Percentiles rank a stretch among this genome's conserved stretches.
These are phyloP conservation scores for Stratiolaelaps scimitus DNA, from an alignment of 1,140 invertebrate genomes.

Conservation along the genomic window DNA sequence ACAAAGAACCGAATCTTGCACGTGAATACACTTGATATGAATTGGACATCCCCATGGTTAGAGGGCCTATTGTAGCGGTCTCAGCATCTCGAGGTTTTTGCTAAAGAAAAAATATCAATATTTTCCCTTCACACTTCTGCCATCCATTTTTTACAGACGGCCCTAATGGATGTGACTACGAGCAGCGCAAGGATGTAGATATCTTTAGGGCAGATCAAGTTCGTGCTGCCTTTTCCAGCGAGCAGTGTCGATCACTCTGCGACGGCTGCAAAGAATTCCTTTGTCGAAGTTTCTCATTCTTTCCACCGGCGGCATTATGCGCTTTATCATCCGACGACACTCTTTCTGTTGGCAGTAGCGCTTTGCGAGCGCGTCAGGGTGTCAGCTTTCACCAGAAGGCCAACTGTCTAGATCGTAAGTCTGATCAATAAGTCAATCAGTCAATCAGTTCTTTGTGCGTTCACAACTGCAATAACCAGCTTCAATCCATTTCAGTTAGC, in stretches of 20 bases:
- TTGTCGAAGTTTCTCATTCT: constrained; percentile 36
- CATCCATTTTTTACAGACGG: constrained; percentile 2
- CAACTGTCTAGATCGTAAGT: constrained; percentile 47
- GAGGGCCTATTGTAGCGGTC: too few species aligned
- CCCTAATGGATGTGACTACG: constrained; percentile 34
- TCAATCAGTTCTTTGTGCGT: too few species aligned
- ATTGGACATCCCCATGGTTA: too few species aligned
- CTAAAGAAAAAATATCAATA: too few species aligned
- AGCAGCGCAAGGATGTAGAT: constrained; percentile 36
- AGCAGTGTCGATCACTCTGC: constrained; percentile 36
- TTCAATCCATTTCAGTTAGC: too few species aligned
- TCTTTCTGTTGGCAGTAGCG: constrained; percentile 35
- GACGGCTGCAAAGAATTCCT: constrained; percentile 36
- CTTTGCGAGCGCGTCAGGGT: constrained; percentile 39
- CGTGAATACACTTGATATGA: too few species aligned
- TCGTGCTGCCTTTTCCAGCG: constrained; percentile 31
- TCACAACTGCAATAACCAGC: too few species aligned
- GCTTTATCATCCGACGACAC: constrained; percentile 36
- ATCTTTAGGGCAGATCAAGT: constrained; percentile 35
- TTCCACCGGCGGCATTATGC: constrained; percentile 33
- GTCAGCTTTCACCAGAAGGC: constrained; percentile 45
- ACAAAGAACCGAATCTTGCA: not conserved
- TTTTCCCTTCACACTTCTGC: too few species aligned
- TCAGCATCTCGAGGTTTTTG: too few species aligned
- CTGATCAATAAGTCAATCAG: not conserved